A percentile compares a stretch with the other conserved stretches of the same genome.
Evolutionary conservation across 2,113 vertebrate genomes (phyloP).

Genomic region (Channa argus): DNA sequence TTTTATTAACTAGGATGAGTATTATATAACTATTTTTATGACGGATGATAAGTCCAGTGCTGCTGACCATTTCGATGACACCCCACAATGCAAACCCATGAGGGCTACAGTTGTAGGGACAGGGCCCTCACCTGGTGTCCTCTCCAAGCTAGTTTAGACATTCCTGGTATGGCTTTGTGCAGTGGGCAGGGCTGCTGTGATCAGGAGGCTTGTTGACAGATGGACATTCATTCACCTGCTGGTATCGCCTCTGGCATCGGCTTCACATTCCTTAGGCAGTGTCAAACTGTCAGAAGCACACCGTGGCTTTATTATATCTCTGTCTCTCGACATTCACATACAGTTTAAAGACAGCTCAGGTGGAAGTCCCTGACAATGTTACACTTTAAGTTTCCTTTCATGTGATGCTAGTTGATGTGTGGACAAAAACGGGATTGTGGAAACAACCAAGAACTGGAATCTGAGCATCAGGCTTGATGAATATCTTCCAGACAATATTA

Average conservation of each 20-base stretch:
- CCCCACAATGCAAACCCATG: neutral
- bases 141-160: conserved; percentile 39
- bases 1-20: neutral
- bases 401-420: neutral
- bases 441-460: neutral
- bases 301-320: conserved; percentile 44
- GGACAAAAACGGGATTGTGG: neutral
- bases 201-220: conserved; percentile 72
- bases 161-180: conserved; percentile 51
- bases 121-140: conserved; percentile 22
- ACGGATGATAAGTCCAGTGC: neutral
- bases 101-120: neutral
- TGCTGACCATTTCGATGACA: neutral
- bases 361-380: conserved; percentile 11
- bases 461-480: neutral
- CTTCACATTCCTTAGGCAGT: conserved; percentile 70
- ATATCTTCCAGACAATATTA: neutral
- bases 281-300: conserved; percentile 57
- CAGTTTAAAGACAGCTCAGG: conserved; percentile 30
- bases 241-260: conserved; percentile 65
- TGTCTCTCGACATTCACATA: conserved; percentile 39
- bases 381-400: conserved; percentile 23
- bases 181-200: conserved; percentile 60
- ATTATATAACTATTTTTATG: neutral
- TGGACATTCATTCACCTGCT: conserved; percentile 73